Evolutionary conservation across 2,888 invertebrate species (phyloP), one percentile per base, ranked within the genome.

Genomic region (Zaprionus obscuricornis): DNA sequence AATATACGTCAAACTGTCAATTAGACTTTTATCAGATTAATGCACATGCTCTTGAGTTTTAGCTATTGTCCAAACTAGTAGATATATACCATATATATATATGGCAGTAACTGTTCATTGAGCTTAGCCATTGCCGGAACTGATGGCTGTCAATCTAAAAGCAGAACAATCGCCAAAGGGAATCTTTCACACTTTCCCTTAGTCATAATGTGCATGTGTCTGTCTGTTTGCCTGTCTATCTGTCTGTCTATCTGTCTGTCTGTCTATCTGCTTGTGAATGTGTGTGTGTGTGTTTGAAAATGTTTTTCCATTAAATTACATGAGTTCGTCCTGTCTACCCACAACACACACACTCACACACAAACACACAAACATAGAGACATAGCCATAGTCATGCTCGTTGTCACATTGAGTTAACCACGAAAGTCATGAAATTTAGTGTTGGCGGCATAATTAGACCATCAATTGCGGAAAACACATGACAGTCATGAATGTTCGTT

Each of bases 381-480:
- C n/a, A n/a, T n/a, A n/a, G n/a, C 52, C 24, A 36, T 29, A 40
- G 33, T 39, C 46, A 37, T 18, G 31, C 57, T 57, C 39, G 40
- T 29, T 47, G 42, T 27, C 56, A 49, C 47, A 42, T 36, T 54
- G 62, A 46, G 54, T 50, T 55, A 60, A 66, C 81, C 86, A 70
- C 68, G 72, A 65, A 67, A 86, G 72, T 87, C 86, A 84, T 84
- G 75, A 70, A 86, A 87, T 85, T 86, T 73, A 73, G 72, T 78
- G 77, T 81, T 87, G 85, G 81, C 79, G 88, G 86, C 86, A 86
- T 88, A 88, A 89, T 88, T 88, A 87, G 86, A 89, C 88, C 89
- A 89, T 89, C 88, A 89, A 88, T 89, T 89, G 88, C 77, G 83
- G 78, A 74, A 84, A 86, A 85, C 87, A 86, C 89, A 87, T 85